Evolutionary conservation across 2,888 invertebrate species (phyloP).

Genomic region (Spisula solida): DNA sequence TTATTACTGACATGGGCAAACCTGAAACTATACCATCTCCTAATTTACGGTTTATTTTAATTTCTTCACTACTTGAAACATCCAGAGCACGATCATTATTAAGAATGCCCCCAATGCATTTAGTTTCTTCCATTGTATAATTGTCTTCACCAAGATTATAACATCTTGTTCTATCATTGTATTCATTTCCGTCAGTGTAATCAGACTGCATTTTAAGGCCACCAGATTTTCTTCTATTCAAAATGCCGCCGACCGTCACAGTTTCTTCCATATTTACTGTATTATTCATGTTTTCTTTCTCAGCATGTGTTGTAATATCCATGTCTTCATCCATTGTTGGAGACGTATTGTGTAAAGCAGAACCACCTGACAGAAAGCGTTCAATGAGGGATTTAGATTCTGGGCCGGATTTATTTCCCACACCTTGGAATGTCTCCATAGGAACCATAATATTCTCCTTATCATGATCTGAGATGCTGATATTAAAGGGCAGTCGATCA

Average conservation of each 20-base stretch:
- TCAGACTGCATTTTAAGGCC: constrained; percentile 38
- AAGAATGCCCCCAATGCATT: constrained; percentile 48
- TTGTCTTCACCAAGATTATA: constrained; percentile 35
- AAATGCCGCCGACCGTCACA: constrained; percentile 10
- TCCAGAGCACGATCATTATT: not conserved
- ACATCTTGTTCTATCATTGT: constrained; percentile 29
- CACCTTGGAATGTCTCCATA: constrained; percentile 13
- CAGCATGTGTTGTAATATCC: constrained; percentile 42
- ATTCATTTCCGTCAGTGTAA: not conserved
- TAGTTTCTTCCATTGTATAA: constrained; percentile 54
- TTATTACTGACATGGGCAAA: not conserved
- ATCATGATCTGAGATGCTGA: constrained; percentile 20
- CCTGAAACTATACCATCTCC: not conserved
- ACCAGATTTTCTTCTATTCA: constrained; percentile 11
- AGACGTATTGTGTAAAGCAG: not conserved
- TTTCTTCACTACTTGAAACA: not conserved
- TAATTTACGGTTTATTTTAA: not conserved
- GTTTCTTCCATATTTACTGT: constrained; percentile 42
- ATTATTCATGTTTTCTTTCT: not conserved
- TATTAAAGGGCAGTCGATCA: not conserved
- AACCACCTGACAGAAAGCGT: not conserved
- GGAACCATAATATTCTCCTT: constrained; percentile 46
- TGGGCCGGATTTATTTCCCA: not conserved
- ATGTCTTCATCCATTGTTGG: constrained; percentile 20
- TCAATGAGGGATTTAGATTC: constrained; percentile 15